Evolutionary conservation across 2,797 vertebrate genomes (phyloP).

Genomic region (Malacoctenus gilli): DNA sequence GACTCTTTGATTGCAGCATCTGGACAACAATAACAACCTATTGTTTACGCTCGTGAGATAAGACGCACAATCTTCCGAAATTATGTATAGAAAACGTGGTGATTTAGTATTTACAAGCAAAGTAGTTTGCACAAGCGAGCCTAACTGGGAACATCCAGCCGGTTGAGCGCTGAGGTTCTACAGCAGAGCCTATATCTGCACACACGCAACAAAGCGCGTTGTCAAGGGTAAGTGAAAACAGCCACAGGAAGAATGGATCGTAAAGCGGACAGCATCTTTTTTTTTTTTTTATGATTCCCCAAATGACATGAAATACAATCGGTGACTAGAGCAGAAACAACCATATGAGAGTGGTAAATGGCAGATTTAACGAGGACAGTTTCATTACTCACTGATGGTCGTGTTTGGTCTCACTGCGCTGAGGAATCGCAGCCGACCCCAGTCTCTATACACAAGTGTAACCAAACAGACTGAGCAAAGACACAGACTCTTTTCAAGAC

Average conservation of each 20-base stretch:
- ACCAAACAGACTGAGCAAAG: slow-evolving; percentile 48
- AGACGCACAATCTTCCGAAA: slow-evolving; percentile 9
- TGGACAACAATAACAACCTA: slow-evolving; percentile 18
- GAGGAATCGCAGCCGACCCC: slow-evolving; percentile 66
- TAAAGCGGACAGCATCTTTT: slow-evolving; percentile 21
- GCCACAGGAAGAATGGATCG: slow-evolving; percentile 25
- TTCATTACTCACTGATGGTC: slow-evolving; percentile 66
- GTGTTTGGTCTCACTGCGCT: slow-evolving; percentile 56
- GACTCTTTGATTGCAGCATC: slow-evolving; percentile 37
- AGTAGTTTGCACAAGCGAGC: slow-evolving; percentile 25
- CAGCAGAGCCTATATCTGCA: slow-evolving; percentile 12
- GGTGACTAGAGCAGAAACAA: slow-evolving; percentile 22
- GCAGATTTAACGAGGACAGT: slow-evolving; percentile 63
- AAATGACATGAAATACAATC: slow-evolving; percentile 35
- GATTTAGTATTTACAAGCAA: slow-evolving; percentile 35
- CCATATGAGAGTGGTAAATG: slow-evolving; percentile 43
- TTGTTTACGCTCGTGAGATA: slow-evolving; percentile 27
- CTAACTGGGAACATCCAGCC: slow-evolving; percentile 9
- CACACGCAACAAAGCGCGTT: not conserved
- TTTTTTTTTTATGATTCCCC: slow-evolving; percentile 32
- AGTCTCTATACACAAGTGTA: slow-evolving; percentile 55
- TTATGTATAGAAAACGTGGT: slow-evolving; percentile 7
- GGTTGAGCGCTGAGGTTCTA: slow-evolving; percentile 26
- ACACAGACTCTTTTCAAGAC: slow-evolving; percentile 19
- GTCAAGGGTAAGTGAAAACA: slow-evolving; percentile 52